Percentiles rank a stretch among this genome's conserved stretches.
Evolutionary conservation across 2,888 invertebrate genomes (phyloP).

Genomic region (Thymelicus sylvestris): DNA sequence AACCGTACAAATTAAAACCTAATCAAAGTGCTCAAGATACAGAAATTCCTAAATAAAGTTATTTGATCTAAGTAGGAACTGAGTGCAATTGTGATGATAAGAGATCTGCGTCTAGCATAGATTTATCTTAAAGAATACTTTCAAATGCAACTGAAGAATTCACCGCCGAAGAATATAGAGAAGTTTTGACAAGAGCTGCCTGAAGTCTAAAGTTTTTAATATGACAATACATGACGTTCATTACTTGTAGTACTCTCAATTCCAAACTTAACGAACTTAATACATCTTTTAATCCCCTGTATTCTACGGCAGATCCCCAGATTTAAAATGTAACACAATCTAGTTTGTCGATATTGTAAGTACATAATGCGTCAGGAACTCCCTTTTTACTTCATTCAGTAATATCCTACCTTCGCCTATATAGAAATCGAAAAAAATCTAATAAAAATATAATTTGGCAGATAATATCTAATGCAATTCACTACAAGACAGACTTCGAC

Average conservation of each 20-base stretch:
- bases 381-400: conserved; percentile 41
- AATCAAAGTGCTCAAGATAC: conserved; percentile 53
- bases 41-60: conserved; percentile 70
- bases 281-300: conserved; percentile 22
- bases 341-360: conserved; percentile 45
- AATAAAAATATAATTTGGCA: conserved; percentile 36
- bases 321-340: conserved; percentile 41
- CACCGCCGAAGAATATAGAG: conserved; percentile 35
- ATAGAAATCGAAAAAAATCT: conserved; percentile 31
- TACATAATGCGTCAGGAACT: conserved; percentile 56
- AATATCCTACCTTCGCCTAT: conserved; percentile 36
- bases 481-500: conserved; percentile 31
- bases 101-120: conserved; percentile 68
- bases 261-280: neutral
- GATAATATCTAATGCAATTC: conserved; percentile 35
- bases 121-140: conserved; percentile 64
- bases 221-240: no score
- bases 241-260: neutral
- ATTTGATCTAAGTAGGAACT: conserved; percentile 83
- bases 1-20: conserved; percentile 44
- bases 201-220: neutral
- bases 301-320: conserved; percentile 28
- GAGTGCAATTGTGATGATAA: conserved; percentile 76
- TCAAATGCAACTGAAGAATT: conserved; percentile 74
- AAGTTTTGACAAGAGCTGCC: conserved; percentile 12